Evolutionary conservation across 2,888 invertebrate species (phyloP).

Genomic region (Lamellibrachia columna): DNA sequence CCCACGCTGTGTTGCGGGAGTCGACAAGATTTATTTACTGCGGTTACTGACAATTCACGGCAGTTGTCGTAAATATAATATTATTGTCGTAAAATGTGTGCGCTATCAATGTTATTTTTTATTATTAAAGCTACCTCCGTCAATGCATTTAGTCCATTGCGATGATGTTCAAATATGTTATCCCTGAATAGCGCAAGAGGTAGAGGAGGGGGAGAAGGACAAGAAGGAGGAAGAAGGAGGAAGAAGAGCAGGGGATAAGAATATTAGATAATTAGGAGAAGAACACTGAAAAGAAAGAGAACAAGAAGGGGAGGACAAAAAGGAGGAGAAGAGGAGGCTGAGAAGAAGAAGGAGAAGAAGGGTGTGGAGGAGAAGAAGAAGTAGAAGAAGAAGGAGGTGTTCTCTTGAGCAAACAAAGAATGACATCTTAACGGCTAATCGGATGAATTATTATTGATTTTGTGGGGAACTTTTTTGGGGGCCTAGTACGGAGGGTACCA

Average conservation of each 20-base stretch:
- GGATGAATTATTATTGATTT: no score
- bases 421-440: no score
- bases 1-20: background rate
- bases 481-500: no score
- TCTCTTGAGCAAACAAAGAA: no score
- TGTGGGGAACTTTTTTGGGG: no score
- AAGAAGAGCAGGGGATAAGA: background rate
- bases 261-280: background rate
- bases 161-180: background rate
- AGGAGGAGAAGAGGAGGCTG: background rate
- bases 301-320: background rate
- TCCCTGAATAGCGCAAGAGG: no score
- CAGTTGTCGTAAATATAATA: conserved; percentile 16
- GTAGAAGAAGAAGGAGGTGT: background rate
- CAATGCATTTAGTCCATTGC: background rate
- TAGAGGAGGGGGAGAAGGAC: background rate
- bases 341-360: no score
- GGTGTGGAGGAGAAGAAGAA: background rate
- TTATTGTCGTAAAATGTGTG: background rate
- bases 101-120: background rate
- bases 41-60: background rate
- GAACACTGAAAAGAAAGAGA: no score
- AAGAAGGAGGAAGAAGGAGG: background rate
- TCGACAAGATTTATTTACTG: background rate
- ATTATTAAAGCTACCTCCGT: background rate